Conservation (phyloP, 2,113 vertebrate genomes). For the Panthera uncia region DNA sequence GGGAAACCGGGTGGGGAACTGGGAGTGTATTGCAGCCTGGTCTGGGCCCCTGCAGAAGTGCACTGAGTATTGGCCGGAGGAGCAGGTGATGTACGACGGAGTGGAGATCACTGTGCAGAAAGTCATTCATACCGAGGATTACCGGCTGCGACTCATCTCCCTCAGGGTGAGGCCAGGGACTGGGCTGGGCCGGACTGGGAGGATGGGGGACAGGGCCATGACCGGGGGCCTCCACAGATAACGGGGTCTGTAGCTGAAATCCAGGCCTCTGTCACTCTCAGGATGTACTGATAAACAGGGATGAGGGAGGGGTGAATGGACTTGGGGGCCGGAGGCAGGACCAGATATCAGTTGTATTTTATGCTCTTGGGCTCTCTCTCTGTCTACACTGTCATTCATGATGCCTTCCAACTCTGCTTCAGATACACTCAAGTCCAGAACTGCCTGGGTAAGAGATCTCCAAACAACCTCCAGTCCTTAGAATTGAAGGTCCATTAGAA, state of each 20-base stretch:
- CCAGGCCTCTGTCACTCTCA: background rate
- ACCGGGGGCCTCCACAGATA: background rate
- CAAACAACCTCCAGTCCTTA: background rate
- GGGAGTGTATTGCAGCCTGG: background rate
- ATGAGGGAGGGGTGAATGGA: background rate
- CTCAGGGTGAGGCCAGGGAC: constrained; percentile 89
- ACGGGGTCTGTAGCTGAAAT: background rate
- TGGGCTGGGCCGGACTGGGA: background rate
- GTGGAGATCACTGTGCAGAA: constrained; percentile 92
- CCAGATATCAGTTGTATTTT: background rate
- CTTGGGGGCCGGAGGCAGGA: background rate
- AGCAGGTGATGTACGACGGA: constrained; percentile 91
- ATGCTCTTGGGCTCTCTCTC: background rate
- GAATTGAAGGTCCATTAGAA: background rate
- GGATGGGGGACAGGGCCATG: background rate
- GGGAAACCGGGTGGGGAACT: background rate
- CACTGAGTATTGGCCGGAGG: constrained; percentile 98
- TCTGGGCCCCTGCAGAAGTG: constrained; percentile 90
- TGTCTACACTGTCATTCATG: background rate
- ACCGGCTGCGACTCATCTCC: constrained; percentile 95
- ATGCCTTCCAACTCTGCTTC: background rate
- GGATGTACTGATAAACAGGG: background rate
- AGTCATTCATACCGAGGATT: constrained; percentile 96
- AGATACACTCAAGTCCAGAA: background rate
- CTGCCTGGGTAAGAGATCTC: background rate